These are phyloP conservation scores for Hypsibius dujardini DNA, from an alignment of 1,140 invertebrate species.

Conservation along the genomic window DNA sequence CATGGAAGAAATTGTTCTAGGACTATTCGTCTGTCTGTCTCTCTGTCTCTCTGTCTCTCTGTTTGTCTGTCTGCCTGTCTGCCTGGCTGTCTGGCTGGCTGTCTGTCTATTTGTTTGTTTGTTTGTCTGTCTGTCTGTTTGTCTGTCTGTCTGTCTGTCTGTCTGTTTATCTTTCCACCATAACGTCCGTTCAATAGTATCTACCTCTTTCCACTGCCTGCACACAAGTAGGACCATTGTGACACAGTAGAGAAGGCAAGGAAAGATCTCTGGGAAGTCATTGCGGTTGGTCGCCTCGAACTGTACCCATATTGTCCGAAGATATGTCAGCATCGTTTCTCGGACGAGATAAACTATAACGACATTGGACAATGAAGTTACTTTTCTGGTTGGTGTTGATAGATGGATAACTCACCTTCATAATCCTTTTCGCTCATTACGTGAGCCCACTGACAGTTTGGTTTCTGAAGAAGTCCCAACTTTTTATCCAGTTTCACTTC, in stretches of 20 bases:
- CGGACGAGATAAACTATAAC: neutral
- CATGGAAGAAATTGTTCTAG: no score
- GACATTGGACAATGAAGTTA: neutral
- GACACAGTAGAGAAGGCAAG: neutral
- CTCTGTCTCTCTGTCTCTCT: no score
- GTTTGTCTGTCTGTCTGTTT: no score
- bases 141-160: no score
- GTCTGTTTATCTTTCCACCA: no score
- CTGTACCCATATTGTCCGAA: slow-evolving; percentile 5
- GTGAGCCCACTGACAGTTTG: neutral
- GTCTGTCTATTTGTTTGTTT: no score
- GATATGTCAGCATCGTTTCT: neutral
- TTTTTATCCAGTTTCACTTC: neutral
- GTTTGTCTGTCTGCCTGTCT: no score
- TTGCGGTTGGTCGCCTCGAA: neutral
- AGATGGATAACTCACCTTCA: neutral
- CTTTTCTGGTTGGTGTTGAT: neutral
- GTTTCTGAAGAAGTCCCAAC: neutral
- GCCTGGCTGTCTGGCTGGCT: no score
- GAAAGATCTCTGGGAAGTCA: slow-evolving; percentile 11
- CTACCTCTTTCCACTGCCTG: slow-evolving; percentile 13
- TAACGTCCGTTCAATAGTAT: no score
- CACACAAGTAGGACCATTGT: neutral
- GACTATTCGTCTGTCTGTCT: no score
- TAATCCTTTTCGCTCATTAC: neutral